Evolutionary conservation across 1,140 invertebrate species (phyloP).

Genomic region (Stegodyphus mimosarum): DNA sequence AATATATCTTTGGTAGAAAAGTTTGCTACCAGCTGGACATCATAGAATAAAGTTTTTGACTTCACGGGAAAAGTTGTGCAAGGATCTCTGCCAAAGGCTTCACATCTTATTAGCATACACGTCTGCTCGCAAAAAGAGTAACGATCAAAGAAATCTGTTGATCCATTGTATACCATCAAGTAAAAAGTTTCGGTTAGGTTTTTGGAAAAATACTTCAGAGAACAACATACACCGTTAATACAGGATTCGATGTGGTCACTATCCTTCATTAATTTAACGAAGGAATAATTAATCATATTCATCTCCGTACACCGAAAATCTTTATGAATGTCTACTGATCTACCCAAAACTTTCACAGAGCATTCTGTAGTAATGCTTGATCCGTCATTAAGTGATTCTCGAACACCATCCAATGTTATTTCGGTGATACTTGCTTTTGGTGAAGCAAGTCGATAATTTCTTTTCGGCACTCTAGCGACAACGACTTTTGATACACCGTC

Average conservation of each 20-base stretch:
- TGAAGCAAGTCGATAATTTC: neutral
- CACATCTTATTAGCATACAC: slow-evolving; percentile 53
- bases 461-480: slow-evolving; percentile 36
- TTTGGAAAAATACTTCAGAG: slow-evolving; percentile 26
- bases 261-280: slow-evolving; percentile 24
- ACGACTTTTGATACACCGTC: slow-evolving; percentile 37
- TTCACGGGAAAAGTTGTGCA: slow-evolving; percentile 23
- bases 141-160: neutral
- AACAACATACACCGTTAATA: slow-evolving; percentile 61
- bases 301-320: slow-evolving; percentile 30
- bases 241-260: slow-evolving; percentile 35
- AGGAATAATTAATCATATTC: slow-evolving; percentile 7
- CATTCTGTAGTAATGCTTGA: slow-evolving; percentile 9
- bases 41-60: slow-evolving; percentile 11
- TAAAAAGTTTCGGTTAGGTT: slow-evolving; percentile 2
- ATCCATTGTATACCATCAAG: slow-evolving; percentile 37
- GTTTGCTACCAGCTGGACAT: slow-evolving; percentile 5
- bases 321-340: neutral
- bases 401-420: neutral
- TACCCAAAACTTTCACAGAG: neutral
- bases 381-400: neutral
- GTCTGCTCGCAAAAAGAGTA: slow-evolving; percentile 58
- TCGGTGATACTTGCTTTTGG: neutral
- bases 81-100: neutral
- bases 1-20: slow-evolving; percentile 22